These are phyloP conservation scores for Atta cephalotes DNA, from an alignment of 1,140 invertebrate species.

Conservation along the genomic window DNA sequence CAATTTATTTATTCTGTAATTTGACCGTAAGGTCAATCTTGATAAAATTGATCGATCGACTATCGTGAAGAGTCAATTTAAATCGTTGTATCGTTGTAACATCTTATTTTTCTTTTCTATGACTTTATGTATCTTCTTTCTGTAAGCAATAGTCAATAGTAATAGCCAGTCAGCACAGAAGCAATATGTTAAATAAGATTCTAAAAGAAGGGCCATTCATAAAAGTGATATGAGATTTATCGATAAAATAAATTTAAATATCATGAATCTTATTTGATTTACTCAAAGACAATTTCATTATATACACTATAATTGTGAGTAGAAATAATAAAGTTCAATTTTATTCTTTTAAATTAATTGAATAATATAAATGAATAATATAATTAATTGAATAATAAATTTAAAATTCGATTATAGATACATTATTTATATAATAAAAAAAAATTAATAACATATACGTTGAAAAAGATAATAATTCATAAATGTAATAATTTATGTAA, in stretches of 20 bases:
- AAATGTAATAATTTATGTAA: neutral
- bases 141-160: conserved; percentile 23
- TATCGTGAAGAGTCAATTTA: conserved; percentile 43
- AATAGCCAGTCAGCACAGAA: conserved; percentile 27
- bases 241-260: neutral
- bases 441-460: neutral
- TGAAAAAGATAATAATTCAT: no score
- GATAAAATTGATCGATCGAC: conserved; percentile 55
- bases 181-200: conserved; percentile 13
- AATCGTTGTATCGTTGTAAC: conserved; percentile 41
- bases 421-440: conserved; percentile 2
- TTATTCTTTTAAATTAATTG: conserved; percentile 4
- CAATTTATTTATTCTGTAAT: conserved; percentile 56
- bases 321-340: conserved; percentile 18
- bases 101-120: conserved; percentile 51
- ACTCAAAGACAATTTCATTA: no score
- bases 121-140: neutral
- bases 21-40: conserved; percentile 41
- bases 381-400: conserved; percentile 14
- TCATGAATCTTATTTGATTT: no score
- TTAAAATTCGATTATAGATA: neutral
- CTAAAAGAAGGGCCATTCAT: neutral
- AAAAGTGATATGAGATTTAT: neutral
- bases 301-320: neutral
- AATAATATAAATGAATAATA: neutral